These are phyloP conservation scores for Ceriagrion tenellum DNA, from an alignment of 2,888 invertebrate genomes.

Conservation along the genomic window DNA sequence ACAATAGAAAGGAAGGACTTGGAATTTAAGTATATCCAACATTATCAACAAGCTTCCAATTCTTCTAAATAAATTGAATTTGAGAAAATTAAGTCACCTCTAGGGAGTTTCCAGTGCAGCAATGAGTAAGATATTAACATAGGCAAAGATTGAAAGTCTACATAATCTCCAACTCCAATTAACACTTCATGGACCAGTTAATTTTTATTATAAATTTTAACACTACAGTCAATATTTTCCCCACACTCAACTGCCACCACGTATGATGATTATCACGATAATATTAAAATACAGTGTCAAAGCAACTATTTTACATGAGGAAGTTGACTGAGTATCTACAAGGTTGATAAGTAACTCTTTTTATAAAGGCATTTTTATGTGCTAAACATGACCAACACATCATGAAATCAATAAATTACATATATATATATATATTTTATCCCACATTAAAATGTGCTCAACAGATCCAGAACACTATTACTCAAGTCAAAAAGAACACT, in stretches of 20 bases:
- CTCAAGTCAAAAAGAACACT: conserved; percentile 57
- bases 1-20: not conserved
- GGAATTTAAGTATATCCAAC: not conserved
- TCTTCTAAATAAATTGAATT: too few relatives aligned
- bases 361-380: conserved; percentile 68
- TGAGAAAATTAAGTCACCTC: not conserved
- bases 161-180: conserved; percentile 58
- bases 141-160: conserved; percentile 37
- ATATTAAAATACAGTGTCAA: conserved; percentile 69
- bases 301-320: conserved; percentile 67
- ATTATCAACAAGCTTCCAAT: not conserved
- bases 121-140: not conserved
- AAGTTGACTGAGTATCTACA: conserved; percentile 68
- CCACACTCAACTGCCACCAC: conserved; percentile 68
- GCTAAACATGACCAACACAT: conserved; percentile 68
- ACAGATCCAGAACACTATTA: conserved; percentile 60
- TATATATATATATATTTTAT: conserved; percentile 56
- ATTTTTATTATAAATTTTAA: conserved; percentile 69
- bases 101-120: not conserved
- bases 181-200: conserved; percentile 69
- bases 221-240: conserved; percentile 68
- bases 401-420: conserved; percentile 69
- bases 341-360: conserved; percentile 69
- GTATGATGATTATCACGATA: conserved; percentile 68
- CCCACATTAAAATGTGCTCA: conserved; percentile 67